Percentiles rank a stretch among this genome's conserved stretches.
Conservation (phyloP, 1,140 invertebrate species). For the Lerema accius region DNA sequence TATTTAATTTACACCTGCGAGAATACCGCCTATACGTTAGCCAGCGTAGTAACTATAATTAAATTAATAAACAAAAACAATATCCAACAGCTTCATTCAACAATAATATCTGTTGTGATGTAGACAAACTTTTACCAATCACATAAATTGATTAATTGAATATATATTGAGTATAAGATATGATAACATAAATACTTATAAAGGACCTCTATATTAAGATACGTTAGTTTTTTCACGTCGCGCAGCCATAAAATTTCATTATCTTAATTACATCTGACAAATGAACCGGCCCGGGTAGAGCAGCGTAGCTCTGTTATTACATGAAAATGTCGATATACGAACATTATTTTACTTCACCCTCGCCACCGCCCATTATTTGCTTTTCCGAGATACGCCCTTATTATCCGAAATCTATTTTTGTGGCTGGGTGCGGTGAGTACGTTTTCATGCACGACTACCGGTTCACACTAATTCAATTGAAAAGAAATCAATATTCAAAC, state of each 20-base stretch:
- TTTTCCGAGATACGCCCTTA: slow-evolving; percentile 1
- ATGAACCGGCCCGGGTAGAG: slow-evolving; percentile 21
- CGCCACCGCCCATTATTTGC: slow-evolving; percentile 12
- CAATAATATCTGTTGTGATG: too few relatives aligned
- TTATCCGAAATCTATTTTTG: slow-evolving; percentile 21
- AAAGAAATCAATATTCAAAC: slow-evolving; percentile 16
- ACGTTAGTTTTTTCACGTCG: not conserved
- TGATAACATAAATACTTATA: not conserved
- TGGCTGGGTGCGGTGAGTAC: not conserved
- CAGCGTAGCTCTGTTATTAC: too few relatives aligned
- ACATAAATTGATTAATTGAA: too few relatives aligned
- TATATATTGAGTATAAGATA: too few relatives aligned
- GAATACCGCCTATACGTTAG: too few relatives aligned
- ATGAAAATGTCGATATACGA: slow-evolving; percentile 18
- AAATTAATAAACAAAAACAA: too few relatives aligned
- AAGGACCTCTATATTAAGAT: not conserved
- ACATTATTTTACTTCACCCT: slow-evolving; percentile 11
- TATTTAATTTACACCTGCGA: too few relatives aligned
- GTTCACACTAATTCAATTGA: slow-evolving; percentile 4
- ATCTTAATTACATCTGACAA: slow-evolving; percentile 27
- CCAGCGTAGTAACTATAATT: too few relatives aligned
- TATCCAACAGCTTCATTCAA: too few relatives aligned
- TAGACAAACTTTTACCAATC: too few relatives aligned
- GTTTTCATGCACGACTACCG: not conserved
- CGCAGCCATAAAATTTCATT: slow-evolving; percentile 12